Conservation (phyloP, 2,797 vertebrate species). For the Poeciliopsis paucimaculata region DNA sequence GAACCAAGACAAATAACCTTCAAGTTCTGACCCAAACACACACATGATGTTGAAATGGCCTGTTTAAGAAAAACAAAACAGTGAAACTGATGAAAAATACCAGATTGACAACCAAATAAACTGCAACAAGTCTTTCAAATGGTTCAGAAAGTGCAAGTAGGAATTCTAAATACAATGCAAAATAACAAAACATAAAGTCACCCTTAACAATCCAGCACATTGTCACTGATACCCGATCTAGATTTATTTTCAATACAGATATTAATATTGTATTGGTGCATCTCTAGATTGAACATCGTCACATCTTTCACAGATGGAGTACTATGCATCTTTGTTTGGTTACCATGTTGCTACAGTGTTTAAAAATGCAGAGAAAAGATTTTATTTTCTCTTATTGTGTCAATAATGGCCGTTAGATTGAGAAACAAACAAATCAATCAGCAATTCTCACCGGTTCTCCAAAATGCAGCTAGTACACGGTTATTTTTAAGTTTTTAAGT, state of each 20-base stretch:
- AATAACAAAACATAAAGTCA: too few species aligned
- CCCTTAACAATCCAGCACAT: too few species aligned
- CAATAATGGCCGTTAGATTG: background rate
- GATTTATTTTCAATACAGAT: too few species aligned
- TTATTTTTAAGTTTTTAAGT: too few species aligned
- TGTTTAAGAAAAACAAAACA: background rate
- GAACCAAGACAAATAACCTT: slow-evolving; percentile 40
- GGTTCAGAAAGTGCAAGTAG: too few species aligned
- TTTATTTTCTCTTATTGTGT: background rate
- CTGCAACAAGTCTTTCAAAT: too few species aligned
- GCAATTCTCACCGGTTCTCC: background rate
- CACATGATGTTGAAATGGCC: background rate
- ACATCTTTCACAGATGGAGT: background rate
- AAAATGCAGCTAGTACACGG: background rate
- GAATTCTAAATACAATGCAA: too few species aligned
- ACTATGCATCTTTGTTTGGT: background rate
- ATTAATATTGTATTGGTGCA: too few species aligned
- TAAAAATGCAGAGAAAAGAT: background rate
- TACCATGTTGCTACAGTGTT: background rate
- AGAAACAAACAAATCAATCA: background rate
- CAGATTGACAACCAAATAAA: too few species aligned
- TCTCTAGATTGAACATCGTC: background rate
- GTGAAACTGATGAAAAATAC: too few species aligned
- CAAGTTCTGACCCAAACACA: background rate
- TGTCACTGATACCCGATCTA: background rate